Base-by-base conservation (phyloP, 2,888 invertebrate genomes). In the Cotesia congregata region DNA sequence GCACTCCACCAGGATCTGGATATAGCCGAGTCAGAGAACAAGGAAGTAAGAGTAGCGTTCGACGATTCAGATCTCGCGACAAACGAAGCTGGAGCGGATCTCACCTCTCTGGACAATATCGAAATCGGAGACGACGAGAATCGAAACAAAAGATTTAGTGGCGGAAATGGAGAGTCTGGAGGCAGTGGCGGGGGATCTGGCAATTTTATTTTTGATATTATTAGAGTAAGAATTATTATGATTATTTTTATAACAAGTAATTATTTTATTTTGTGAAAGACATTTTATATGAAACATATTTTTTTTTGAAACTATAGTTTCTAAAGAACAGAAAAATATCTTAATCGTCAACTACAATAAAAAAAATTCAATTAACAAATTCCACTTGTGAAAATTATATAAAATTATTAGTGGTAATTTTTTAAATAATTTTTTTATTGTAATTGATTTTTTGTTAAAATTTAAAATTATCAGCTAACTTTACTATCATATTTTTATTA, bases 201-300 rank as follows among this genome's bases (percentile, higher is more conserved):
- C 80, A 96, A 96, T 91, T 95, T 96, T 92, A 91, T 96, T 82
- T 96, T 96, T 90, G 96, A 96, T 90, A 94, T 96, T 88, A 94
- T 96, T 90, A 92, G 96, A 92, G 96, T 96, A 91, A 94, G 95
- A 40, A 59, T 6, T 30, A 30, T 30, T 17, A 17, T n/a, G n/a
- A n/a, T 17, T 17, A 17, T 17, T 17, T 17, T 17, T 17, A 17
- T 17, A 17, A 17, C 17, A 17, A 17, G 17, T 17, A 17, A 17
- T 30, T 30, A 30, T 30, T 30, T 30, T 30, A 30, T 30, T 30
- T 30, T 30, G 30, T 30, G 4, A 30, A 30, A 4, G 30, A 30
- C 30, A 30, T 30, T 30, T 30, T 30, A 30, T 30, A 3, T 30
- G 3, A 30, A 30, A 30, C 3, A 30, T 30, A 30, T 30, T 30